A percentile compares a stretch with the other conserved stretches of the same genome.
Conservation (phyloP, 64 coral and sea anemone species). For the Exaiptasia diaphana region DNA sequence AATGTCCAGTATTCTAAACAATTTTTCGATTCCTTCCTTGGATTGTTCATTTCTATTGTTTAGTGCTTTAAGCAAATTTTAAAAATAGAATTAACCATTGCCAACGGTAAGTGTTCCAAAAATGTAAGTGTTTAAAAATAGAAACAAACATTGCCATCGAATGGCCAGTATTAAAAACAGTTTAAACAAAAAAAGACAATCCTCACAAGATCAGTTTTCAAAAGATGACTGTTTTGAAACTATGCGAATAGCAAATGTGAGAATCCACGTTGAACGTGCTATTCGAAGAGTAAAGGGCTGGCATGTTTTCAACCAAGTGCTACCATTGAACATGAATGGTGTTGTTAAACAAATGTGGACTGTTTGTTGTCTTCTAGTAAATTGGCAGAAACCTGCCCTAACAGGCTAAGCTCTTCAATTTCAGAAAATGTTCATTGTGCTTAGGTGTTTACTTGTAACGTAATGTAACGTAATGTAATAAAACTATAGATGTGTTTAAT, state of each 20-base stretch:
- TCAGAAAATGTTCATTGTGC: no score
- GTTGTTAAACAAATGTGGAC: slow-evolving; percentile 1
- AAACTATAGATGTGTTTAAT: no score
- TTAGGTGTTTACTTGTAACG: no score
- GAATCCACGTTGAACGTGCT: slow-evolving; percentile 70
- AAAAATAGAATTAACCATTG: no score
- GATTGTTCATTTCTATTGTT: no score
- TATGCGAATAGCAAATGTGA: slow-evolving; percentile 54
- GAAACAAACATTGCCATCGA: neutral
- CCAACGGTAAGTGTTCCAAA: neutral
- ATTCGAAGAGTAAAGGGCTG: slow-evolving; percentile 59
- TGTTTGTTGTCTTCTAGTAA: neutral
- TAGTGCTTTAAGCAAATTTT: no score
- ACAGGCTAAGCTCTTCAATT: no score
- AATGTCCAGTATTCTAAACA: neutral
- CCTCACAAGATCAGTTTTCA: slow-evolving; percentile 24
- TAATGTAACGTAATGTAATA: no score
- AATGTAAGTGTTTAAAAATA: neutral
- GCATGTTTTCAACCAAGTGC: slow-evolving; percentile 60
- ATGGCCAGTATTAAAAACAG: neutral
- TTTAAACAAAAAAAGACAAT: slow-evolving; percentile 42
- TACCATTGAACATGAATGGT: slow-evolving; percentile 46
- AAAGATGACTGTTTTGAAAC: slow-evolving; percentile 64
- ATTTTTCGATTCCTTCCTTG: neutral
- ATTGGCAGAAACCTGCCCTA: no score